Evolutionary conservation across 1,140 invertebrate species (phyloP).

Genomic region (Sinella curviseta): DNA sequence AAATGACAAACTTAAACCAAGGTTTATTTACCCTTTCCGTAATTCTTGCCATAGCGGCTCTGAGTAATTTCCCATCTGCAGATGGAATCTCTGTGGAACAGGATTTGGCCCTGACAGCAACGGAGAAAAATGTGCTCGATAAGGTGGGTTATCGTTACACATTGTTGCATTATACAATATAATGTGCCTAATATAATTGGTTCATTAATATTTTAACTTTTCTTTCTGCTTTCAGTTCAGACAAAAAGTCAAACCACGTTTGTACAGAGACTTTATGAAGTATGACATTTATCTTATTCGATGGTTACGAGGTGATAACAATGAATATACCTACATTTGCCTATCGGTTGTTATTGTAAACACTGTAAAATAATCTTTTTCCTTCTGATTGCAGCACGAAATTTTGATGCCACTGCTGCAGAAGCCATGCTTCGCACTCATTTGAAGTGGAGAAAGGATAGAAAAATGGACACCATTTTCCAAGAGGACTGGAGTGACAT

Average conservation of each 20-base stretch:
- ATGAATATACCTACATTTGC: not conserved
- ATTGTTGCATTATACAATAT: no score
- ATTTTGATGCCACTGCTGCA: not conserved
- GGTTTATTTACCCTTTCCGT: no score
- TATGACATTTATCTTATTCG: not conserved
- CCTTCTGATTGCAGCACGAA: not conserved
- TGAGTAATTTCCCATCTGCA: not conserved
- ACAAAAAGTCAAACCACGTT: not conserved
- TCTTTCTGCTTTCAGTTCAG: not conserved
- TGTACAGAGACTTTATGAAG: not conserved
- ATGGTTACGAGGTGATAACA: not conserved
- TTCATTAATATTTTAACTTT: not conserved
- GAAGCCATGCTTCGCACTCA: not conserved
- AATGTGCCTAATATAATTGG: no score
- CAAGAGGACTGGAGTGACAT: constrained; percentile 17
- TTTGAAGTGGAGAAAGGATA: constrained; percentile 9
- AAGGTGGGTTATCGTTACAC: not conserved
- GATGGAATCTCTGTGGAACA: not conserved
- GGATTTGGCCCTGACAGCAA: not conserved
- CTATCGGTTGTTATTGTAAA: not conserved
- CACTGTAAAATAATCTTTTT: not conserved
- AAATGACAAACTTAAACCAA: no score
- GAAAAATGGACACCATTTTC: constrained; percentile 5
- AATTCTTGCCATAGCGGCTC: not conserved
- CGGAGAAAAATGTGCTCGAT: not conserved